Evolutionary conservation across 2,888 invertebrate species (phyloP).

Genomic region (Macrosiphum euphorbiae): DNA sequence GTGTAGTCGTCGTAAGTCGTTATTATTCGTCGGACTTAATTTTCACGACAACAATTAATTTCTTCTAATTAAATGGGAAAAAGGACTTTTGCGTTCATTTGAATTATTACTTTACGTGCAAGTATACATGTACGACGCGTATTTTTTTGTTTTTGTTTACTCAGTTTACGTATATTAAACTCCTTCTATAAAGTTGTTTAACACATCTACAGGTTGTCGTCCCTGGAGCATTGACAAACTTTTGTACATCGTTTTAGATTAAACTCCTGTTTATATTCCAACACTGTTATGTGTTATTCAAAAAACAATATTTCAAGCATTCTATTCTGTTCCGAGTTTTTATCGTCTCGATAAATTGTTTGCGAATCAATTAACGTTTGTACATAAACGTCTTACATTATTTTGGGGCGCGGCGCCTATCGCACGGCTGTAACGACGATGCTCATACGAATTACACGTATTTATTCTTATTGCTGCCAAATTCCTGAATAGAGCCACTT

Average conservation of each 20-base stretch:
- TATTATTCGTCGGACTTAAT: neutral
- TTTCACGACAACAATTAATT: neutral
- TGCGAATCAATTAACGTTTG: neutral
- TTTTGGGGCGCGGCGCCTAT: neutral
- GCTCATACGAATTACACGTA: neutral
- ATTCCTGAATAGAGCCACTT: neutral
- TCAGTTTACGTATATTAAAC: neutral
- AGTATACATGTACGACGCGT: neutral
- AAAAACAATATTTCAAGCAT: conserved; percentile 15
- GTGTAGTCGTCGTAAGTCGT: neutral
- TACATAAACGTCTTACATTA: neutral
- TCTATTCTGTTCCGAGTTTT: neutral
- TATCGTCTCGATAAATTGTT: neutral
- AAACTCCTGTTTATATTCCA: neutral
- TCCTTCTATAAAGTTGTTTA: neutral
- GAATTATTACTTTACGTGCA: neutral
- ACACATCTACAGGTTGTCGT: conserved; percentile 21
- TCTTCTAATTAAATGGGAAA: neutral
- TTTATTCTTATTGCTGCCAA: neutral
- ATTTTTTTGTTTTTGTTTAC: conserved; percentile 5
- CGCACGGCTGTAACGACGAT: no score
- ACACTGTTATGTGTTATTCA: neutral
- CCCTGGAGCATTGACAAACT: conserved; percentile 17
- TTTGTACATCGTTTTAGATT: neutral
- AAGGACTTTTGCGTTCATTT: neutral